Evolutionary conservation across 2,797 vertebrate genomes (phyloP), one percentile per base, ranked within the genome.

Genomic region (Hyperoplus immaculatus): DNA sequence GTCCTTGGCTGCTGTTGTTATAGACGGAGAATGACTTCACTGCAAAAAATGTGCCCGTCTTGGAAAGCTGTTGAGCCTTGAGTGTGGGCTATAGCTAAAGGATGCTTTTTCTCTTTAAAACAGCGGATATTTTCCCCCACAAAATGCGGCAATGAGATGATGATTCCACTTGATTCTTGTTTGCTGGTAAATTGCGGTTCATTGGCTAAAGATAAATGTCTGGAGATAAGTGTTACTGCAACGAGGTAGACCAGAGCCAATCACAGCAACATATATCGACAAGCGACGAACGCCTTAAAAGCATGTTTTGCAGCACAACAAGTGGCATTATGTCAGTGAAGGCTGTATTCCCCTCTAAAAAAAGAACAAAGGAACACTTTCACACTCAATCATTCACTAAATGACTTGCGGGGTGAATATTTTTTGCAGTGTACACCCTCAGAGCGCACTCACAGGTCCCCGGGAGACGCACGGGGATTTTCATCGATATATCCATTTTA

Each of bases 1-100:
- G 91, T 93, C 91, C 88, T 89, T 86, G 90, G 90, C 83, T 92
- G 91, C 91, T 90, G 88, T 85, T 85, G 85, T 65, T 81, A 59
- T 75, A 89, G 86, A 89, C 72, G 79, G 82, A 85, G 90, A 87
- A 79, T 75, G 88, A 85, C 88, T 91, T 88, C 88, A 47, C 89
- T 88, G 86, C 71, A 89, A 92, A 81, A 89, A 90, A 88, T 68
- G 50, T 13, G 43, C 58, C 61, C 29, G n/a, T 69, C 13, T 70
- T 12, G 3, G 13, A n/a, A 74, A 78, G 80, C 85, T 78, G 75
- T 77, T 72, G 78, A 80, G 68, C 21, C 69, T 80, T 29, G 29
- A 29, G 29, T 29, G 29, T 29, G 3, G 29, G 29, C 29, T 29
- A 29, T 29, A 29, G 29, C 29, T 29, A 29, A 29, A 29, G 29